Evolutionary conservation across 2,113 vertebrate genomes (phyloP), one percentile per base, ranked within the genome.

Genomic region (Psittacula cyanocephala): DNA sequence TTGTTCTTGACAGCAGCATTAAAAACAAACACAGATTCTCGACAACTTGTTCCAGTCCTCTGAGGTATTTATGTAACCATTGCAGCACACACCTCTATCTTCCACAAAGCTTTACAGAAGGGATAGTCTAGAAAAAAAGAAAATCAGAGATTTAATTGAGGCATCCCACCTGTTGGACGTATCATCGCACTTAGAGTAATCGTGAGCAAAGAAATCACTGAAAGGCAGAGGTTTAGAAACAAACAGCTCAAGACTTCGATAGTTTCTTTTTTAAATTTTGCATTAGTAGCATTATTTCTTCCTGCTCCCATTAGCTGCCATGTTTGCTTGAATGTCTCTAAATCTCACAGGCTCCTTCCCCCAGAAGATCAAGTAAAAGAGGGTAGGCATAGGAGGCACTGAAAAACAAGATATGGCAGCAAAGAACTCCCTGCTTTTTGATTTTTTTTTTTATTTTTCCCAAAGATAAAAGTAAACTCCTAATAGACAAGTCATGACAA

Each of bases 51-150:
- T 95, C 90, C 97, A 96, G 95, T 89, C 91, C 96, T 95, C 91
- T 95, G 93, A 94, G 93, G 83, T 72, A 86, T 94, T 98, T 98
- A 98, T 98, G 98, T 98, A 97, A 98, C 98, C 98, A 98, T 98
- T 93, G 98, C 98, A 98, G 97, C 98, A 81, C 93, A 91, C 94
- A 50, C 94, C 93, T 95, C 44, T 80, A 27, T 88, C 94, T 95
- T 93, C 96, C 95, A 91, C 89, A 89, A 94, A 94, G 92, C 77
- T 92, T 96, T 91, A 97, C 67, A 59, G 91, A 95, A 95, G 96
- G 93, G 81, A 81, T 2, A 81, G 53, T 67, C 98, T 98, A 93
- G 89, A 97, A 98, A 72, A 93, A 17, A 96, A 97, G 84, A 91
- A 95, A 97, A 93, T n/a, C 50, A 86, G 41, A 94, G 37, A 49